Percentiles rank a stretch among this genome's conserved stretches.
phyloP scores from a whole-genome alignment of 64 coral and sea anemone genomes.

The Montipora efflorescens region DNA sequence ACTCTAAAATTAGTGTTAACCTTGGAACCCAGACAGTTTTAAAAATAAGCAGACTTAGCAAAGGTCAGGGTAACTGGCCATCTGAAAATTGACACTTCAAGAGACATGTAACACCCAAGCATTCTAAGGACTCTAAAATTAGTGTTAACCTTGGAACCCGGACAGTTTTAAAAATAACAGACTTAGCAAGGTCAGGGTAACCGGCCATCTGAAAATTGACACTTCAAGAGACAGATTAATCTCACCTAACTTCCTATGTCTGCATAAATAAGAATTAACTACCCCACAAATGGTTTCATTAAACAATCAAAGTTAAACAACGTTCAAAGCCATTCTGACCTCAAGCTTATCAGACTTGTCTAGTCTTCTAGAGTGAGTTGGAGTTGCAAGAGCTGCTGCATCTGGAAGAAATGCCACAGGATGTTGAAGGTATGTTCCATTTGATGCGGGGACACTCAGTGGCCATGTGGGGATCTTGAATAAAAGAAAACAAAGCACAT shows the following conservation, averaged over 20 bases:
- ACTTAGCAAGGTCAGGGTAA: background rate
- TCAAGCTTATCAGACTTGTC: conserved; percentile 96
- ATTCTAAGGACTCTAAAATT: no score
- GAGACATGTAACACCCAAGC: background rate
- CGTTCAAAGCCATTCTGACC: conserved; percentile 45
- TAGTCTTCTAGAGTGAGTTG: conserved; percentile 70
- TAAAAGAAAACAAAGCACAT: conserved; percentile 1
- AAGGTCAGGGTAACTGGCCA: background rate
- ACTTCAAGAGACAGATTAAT: background rate
- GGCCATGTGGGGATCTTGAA: conserved; percentile 84
- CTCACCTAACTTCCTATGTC: background rate
- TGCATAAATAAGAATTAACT: background rate
- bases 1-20: no score
- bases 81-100: background rate
- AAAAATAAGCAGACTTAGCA: background rate
- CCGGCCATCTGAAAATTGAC: background rate
- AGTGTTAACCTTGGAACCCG: background rate
- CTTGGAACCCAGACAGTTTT: background rate
- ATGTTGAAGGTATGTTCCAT: conserved; percentile 86
- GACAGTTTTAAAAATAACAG: background rate
- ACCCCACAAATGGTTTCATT: background rate
- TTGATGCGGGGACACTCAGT: conserved; percentile 81
- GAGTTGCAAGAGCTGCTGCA: conserved; percentile 43
- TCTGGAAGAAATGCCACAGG: conserved; percentile 88
- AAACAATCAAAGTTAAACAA: background rate